phyloP scores from a whole-genome alignment of 1,140 invertebrate genomes.

The Neodiprion pinetum region DNA sequence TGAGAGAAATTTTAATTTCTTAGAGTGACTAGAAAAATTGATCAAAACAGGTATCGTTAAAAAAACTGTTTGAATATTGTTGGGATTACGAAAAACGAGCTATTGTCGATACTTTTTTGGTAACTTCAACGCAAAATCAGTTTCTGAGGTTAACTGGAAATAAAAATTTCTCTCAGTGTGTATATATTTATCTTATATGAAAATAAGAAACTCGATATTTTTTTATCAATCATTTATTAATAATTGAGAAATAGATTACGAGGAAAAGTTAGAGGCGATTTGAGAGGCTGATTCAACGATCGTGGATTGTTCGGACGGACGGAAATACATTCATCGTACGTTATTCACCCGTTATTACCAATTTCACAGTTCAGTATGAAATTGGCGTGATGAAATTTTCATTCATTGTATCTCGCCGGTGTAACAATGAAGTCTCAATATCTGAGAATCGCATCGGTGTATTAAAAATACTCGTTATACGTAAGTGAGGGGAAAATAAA shows the following conservation, averaged over 20 bases:
- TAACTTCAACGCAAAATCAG: too few species aligned
- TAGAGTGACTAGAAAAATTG: too few species aligned
- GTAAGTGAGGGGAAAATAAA: too few species aligned
- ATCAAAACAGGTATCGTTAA: too few species aligned
- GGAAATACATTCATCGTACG: not conserved
- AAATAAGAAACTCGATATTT: not conserved
- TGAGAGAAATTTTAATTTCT: too few species aligned
- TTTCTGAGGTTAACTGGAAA: too few species aligned
- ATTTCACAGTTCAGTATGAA: not conserved
- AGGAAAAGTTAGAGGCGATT: not conserved
- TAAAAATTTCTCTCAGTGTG: too few species aligned
- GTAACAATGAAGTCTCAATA: not conserved
- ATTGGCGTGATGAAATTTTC: not conserved
- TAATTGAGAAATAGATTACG: not conserved
- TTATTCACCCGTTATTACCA: not conserved
- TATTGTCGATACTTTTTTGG: too few species aligned
- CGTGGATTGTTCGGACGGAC: not conserved
- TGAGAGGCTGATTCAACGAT: not conserved
- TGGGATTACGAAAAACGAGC: too few species aligned
- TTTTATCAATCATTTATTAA: not conserved
- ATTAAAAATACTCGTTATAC: too few species aligned
- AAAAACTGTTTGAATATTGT: too few species aligned
- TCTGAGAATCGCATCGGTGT: not conserved
- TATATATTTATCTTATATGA: too few species aligned
- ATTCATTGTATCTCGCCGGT: not conserved